Evolutionary conservation across 2,888 invertebrate genomes (phyloP), one percentile per base, ranked within the genome.

Genomic region (Synanthedon tipuliformis): DNA sequence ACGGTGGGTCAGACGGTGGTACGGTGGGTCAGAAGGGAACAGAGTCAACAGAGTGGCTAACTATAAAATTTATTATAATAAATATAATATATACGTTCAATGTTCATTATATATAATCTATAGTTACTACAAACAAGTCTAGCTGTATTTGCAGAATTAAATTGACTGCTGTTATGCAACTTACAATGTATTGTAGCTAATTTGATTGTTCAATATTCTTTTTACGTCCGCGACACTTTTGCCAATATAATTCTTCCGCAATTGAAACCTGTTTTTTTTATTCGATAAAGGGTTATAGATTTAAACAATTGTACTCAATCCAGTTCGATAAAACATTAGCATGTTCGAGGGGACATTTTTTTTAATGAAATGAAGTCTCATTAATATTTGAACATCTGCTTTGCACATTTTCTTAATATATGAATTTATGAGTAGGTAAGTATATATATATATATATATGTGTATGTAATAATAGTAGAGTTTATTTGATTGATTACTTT

Each of bases 361-460:
- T 55, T 58, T 56, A 54, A 56, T 57, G 54, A 53, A 57, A 56
- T 58, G 55, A 62, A 56, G 56, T 66, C 66, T 69, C 68, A 71
- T 72, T 71, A 71, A 62, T 68, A 59, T 56, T 51, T 56, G 48
- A 58, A 61, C 69, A 69, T 69, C 62, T 69, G 69, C 53, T 59
- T 55, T 57, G 63, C 69, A 69, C 62, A 57, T 68, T 65, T 60
- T 52, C 50, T 54, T 53, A 40, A 40, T 50, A 15, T 34, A 34
- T 34, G 34, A 34, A 34, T 34, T 34, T 34, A 34, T 34, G 27
- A 34, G 27, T 45, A 45, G 13, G 45, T 45, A 45, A n/a, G 13
- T 12, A n/a, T 45, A 3, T 45, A 12, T 12, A 13, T 45, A 13
- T 45, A 11, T 12, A n/a, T 45, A 3, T 45, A 12, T 12, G 45